Conservation (phyloP, 1,140 invertebrate genomes). For the Paramacrobiotus metropolitanus region DNA sequence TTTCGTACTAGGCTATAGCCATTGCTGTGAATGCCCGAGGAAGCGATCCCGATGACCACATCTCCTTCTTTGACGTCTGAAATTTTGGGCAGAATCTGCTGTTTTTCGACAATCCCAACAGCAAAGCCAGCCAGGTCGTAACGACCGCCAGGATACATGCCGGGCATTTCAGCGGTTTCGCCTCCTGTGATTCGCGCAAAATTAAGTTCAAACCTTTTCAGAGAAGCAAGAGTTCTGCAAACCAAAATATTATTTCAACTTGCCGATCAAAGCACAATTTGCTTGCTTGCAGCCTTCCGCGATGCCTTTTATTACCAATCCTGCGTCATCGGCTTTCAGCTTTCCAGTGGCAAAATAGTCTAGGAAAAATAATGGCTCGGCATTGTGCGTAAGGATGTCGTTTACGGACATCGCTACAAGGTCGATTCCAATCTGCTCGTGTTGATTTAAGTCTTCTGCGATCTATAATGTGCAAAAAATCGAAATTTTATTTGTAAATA, state of each 20-base stretch:
- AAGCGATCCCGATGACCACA: constrained; percentile 59
- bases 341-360: constrained; percentile 85
- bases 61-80: constrained; percentile 47
- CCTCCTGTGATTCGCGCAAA: constrained; percentile 39
- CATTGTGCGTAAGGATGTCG: constrained; percentile 76
- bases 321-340: constrained; percentile 47
- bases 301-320: constrained; percentile 55
- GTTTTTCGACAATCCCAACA: constrained; percentile 61
- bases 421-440: constrained; percentile 71
- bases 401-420: constrained; percentile 95
- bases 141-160: constrained; percentile 58
- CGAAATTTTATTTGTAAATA: constrained; percentile 6
- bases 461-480: constrained; percentile 30
- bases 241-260: constrained; percentile 9
- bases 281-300: constrained; percentile 58
- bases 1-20: constrained; percentile 80
- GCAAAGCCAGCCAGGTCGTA: constrained; percentile 90
- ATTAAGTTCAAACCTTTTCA: too few species aligned
- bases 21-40: constrained; percentile 77
- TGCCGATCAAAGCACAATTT: constrained; percentile 66
- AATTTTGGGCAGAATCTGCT: constrained; percentile 42
- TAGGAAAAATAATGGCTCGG: constrained; percentile 78
- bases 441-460: constrained; percentile 48
- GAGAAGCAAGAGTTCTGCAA: too few species aligned
- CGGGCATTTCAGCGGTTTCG: constrained; percentile 89